Conservation (phyloP, 2,888 invertebrate genomes). For the Drosophila antonietae region DNA sequence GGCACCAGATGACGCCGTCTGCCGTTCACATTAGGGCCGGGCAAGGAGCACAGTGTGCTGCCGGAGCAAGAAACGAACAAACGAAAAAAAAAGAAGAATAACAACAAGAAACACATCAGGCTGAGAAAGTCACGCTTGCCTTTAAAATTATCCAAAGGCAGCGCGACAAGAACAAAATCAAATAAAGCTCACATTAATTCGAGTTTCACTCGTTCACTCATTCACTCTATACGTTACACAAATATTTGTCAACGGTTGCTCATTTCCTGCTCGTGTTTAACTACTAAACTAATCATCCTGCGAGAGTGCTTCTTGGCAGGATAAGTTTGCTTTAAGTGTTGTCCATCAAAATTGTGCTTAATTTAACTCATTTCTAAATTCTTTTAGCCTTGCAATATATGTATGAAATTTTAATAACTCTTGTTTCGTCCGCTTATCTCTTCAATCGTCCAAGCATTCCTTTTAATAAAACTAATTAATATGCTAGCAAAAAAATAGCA, state of each 20-base stretch:
- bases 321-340: neutral
- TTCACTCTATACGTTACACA: neutral
- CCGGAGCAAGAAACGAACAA: neutral
- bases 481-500: neutral
- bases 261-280: neutral
- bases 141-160: slow-evolving; percentile 8
- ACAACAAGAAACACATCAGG: slow-evolving; percentile 11
- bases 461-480: neutral
- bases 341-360: neutral
- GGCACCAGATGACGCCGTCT: slow-evolving; percentile 57
- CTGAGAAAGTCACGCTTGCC: slow-evolving; percentile 7
- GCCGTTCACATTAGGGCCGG: slow-evolving; percentile 38
- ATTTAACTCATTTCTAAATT: neutral
- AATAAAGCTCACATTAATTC: slow-evolving; percentile 9
- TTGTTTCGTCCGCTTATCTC: neutral
- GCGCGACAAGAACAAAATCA: slow-evolving; percentile 9
- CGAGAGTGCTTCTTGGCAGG: too few relatives aligned
- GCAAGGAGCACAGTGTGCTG: slow-evolving; percentile 15
- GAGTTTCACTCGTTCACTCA: neutral
- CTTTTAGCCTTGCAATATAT: neutral
- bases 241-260: slow-evolving; percentile 10
- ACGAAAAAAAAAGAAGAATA: neutral
- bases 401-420: neutral
- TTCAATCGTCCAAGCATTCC: neutral
- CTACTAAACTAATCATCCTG: neutral